Conservation (phyloP, 2,888 invertebrate genomes). For the Dynastes hyllus region DNA sequence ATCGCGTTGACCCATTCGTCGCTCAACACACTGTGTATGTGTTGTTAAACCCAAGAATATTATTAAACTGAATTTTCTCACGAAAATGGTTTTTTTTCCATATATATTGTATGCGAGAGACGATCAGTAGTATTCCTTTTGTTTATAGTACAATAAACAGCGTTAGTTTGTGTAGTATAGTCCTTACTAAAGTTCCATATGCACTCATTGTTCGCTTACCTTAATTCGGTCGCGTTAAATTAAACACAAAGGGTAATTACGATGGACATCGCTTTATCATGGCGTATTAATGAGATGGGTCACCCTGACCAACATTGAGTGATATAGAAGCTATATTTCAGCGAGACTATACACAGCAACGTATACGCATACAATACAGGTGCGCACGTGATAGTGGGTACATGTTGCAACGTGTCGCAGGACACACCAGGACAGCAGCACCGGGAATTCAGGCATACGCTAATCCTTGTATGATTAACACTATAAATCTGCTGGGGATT, state of each 20-base stretch:
- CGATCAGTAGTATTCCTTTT: background rate
- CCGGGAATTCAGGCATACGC: slow-evolving; percentile 64
- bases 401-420: slow-evolving; percentile 65
- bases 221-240: slow-evolving; percentile 39
- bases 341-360: slow-evolving; percentile 56
- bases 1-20: no score
- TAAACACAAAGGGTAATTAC: slow-evolving; percentile 48
- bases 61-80: no score
- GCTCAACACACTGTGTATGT: no score
- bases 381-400: slow-evolving; percentile 64
- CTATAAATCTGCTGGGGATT: slow-evolving; percentile 76
- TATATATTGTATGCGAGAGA: no score
- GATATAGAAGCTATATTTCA: slow-evolving; percentile 72
- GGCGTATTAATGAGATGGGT: slow-evolving; percentile 66
- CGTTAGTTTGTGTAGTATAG: no score
- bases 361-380: slow-evolving; percentile 17
- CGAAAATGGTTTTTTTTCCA: no score
- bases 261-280: slow-evolving; percentile 52
- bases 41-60: no score
- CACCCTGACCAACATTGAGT: slow-evolving; percentile 67
- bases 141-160: no score
- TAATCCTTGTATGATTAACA: slow-evolving; percentile 79
- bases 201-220: slow-evolving; percentile 23
- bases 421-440: slow-evolving; percentile 52
- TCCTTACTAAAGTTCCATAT: slow-evolving; percentile 5